These are phyloP conservation scores for Lasioglossum lativentre DNA, from an alignment of 2,888 invertebrate species.

Conservation along the genomic window DNA sequence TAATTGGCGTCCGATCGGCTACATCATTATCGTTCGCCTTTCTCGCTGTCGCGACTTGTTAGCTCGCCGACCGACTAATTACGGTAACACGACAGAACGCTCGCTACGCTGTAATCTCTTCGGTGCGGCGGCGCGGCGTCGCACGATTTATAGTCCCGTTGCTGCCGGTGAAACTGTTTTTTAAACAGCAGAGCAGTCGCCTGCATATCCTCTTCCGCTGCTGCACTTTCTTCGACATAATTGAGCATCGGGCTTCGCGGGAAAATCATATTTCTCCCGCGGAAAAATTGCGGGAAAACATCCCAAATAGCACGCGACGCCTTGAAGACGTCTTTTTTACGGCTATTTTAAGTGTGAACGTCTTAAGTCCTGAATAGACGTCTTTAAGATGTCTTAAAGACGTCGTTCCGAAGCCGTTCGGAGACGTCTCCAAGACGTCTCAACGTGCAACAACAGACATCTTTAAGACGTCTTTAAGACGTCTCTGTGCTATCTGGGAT, in stretches of 20 bases:
- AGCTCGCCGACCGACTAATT: constrained; percentile 7
- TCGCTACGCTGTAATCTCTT: neutral
- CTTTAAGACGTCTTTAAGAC: too few species aligned
- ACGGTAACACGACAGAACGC: neutral
- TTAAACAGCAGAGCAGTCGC: neutral
- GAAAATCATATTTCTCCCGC: too few species aligned
- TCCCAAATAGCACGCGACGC: too few species aligned
- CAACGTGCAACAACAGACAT: too few species aligned
- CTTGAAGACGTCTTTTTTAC: too few species aligned
- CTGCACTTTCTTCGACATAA: neutral
- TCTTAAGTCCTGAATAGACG: too few species aligned
- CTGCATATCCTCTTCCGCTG: neutral
- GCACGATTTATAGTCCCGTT: neutral
- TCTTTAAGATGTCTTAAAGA: too few species aligned
- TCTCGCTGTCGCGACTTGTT: neutral
- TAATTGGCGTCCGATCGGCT: neutral
- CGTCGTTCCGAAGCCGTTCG: too few species aligned
- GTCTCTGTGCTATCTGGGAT: too few species aligned
- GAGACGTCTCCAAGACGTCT: too few species aligned
- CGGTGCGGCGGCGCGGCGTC: neutral
- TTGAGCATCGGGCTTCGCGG: too few species aligned
- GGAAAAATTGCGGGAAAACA: neutral
- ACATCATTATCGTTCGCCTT: neutral
- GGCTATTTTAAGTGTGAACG: too few species aligned
- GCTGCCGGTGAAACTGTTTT: neutral